These are phyloP conservation scores for Pangasius larnaudii DNA, from an alignment of 2,797 vertebrate genomes.

Conservation along the genomic window DNA sequence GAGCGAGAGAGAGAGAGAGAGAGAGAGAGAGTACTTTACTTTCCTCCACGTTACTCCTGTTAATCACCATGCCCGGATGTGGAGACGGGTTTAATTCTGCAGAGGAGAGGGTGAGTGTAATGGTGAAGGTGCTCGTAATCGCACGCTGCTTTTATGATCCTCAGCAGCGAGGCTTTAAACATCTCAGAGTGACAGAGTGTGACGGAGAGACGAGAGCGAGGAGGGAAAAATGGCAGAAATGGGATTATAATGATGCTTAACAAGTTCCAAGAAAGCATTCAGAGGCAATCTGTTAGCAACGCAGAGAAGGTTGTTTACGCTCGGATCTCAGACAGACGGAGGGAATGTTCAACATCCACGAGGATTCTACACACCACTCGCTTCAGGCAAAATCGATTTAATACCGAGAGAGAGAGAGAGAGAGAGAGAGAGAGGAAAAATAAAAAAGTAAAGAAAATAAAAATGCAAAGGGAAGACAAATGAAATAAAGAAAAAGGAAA, in stretches of 20 bases:
- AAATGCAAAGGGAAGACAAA: background rate
- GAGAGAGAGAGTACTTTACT: slow-evolving; percentile 22
- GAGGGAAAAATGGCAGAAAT: slow-evolving; percentile 31
- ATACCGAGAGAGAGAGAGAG: too few species aligned
- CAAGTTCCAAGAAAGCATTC: slow-evolving; percentile 32
- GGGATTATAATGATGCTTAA: slow-evolving; percentile 34
- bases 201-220: slow-evolving; percentile 30
- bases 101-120: slow-evolving; percentile 47
- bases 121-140: slow-evolving; percentile 9
- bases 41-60: background rate
- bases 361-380: background rate
- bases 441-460: too few species aligned
- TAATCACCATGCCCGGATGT: slow-evolving; percentile 43
- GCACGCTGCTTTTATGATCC: slow-evolving; percentile 25
- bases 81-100: slow-evolving; percentile 50
- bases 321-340: slow-evolving; percentile 22
- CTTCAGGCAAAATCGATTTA: background rate
- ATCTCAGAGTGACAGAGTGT: slow-evolving; percentile 10
- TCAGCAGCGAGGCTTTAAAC: slow-evolving; percentile 29
- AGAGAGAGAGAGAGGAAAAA: too few species aligned
- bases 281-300: slow-evolving; percentile 33
- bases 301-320: background rate
- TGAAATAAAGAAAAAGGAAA: background rate
- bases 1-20: background rate
- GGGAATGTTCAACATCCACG: background rate